Evolutionary conservation across 2,888 invertebrate genomes (phyloP), one percentile per base, ranked within the genome.

Genomic region (Chrysodeixis includens): DNA sequence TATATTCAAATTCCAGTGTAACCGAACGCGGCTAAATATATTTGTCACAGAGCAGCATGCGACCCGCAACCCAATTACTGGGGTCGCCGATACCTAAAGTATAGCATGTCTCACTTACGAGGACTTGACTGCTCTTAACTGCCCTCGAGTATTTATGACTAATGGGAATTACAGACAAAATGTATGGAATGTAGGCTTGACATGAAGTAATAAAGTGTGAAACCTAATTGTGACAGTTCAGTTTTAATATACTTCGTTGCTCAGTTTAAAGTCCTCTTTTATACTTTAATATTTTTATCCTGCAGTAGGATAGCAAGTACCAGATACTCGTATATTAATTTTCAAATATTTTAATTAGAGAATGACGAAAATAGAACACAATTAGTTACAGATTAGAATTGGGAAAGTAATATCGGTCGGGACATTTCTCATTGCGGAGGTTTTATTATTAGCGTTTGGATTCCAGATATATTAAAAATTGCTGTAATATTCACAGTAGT

Each of bases 31-130:
- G 40, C 40, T 40, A n/a, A 40, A 40, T 40, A 40, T 40, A 40
- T 40, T n/a, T 40, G 40, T 40, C 40, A n/a, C 40, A 2, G 40
- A 40, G 12, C 40, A 40, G 12, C n/a, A 40, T n/a, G 40, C n/a
- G 40, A 40, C 40, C 40, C 40, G n/a, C 40, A 40, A 40, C 40
- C 40, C 40, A 40, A 40, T 40, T 40, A 40, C 40, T 40, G 40
- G n/a, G 40, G 40, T 40, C 40, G n/a, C 5, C 40, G 40, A 6
- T n/a, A 40, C 6, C 40, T n/a, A 40, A n/a, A 40, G n/a, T 40
- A n/a, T 40, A 40, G n/a, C 40, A n/a, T 40, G 40, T 40, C 40
- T 40, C 40, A n/a, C 40, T 40, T 40, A 40, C 40, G n/a, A 40
- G 0, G 40, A 40, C 40, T n/a, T n/a, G n/a, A 40, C n/a, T 40